Percentiles rank a stretch among this genome's conserved stretches.
phyloP scores from a whole-genome alignment of 2,797 vertebrate genomes.

The Notoglanidium macrostoma region DNA sequence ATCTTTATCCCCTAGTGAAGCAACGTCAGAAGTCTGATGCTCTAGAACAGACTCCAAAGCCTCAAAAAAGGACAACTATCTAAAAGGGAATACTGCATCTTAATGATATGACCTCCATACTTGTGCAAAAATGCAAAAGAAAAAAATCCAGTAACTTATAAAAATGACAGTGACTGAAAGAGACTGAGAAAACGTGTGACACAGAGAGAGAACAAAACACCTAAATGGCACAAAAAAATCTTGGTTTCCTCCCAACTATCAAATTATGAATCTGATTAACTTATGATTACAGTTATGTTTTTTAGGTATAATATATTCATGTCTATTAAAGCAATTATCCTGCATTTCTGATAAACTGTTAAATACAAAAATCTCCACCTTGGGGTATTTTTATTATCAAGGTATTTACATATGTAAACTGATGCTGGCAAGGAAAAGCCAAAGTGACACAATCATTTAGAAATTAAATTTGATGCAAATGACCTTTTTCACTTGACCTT shows the following conservation, averaged over 20 bases:
- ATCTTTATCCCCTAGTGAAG: conserved; percentile 57
- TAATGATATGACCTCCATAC: conserved; percentile 58
- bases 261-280: not conserved
- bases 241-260: not conserved
- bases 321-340: not conserved
- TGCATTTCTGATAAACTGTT: conserved; percentile 16
- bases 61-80: conserved; percentile 58
- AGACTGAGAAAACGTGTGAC: not conserved
- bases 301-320: not conserved
- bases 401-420: conserved; percentile 27
- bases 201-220: not conserved
- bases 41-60: conserved; percentile 43
- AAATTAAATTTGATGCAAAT: conserved; percentile 15
- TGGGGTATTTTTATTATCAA: conserved; percentile 14
- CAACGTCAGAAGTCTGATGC: conserved; percentile 39
- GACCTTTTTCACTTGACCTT: conserved; percentile 9
- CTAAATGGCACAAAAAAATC: not conserved
- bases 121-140: conserved; percentile 49
- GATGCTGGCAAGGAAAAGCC: conserved; percentile 16
- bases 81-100: conserved; percentile 54
- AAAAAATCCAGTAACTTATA: conserved; percentile 1
- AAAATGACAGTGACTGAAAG: not conserved
- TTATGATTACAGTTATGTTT: not conserved
- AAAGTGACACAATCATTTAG: conserved; percentile 5
- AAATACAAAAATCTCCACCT: not conserved